Conservation (phyloP, 2,888 invertebrate genomes). For the Odontothrips loti region DNA sequence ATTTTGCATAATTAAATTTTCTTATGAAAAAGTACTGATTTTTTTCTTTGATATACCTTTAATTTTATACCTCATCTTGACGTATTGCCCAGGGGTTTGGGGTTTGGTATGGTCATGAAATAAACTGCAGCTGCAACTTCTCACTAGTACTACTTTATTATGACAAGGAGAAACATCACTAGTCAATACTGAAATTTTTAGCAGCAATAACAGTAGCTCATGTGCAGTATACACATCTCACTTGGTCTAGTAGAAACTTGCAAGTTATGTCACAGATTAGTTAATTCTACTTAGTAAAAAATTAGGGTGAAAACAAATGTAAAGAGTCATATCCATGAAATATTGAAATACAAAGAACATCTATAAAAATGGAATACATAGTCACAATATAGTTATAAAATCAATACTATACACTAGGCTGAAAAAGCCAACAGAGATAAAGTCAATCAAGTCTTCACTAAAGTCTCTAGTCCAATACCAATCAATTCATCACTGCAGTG, state of each 20-base stretch:
- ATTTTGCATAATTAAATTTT: too few relatives aligned
- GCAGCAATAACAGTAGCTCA: background rate
- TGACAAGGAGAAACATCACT: slow-evolving; percentile 1
- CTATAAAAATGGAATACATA: background rate
- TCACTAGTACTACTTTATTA: background rate
- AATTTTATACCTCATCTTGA: too few relatives aligned
- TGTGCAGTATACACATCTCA: background rate
- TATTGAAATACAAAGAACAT: background rate
- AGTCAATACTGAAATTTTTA: background rate
- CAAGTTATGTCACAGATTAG: background rate
- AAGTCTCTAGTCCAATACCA: too few relatives aligned
- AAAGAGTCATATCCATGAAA: background rate
- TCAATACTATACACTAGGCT: background rate
- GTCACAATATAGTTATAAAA: background rate
- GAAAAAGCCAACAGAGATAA: background rate
- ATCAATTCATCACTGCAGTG: too few relatives aligned
- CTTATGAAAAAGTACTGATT: too few relatives aligned
- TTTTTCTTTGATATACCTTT: too few relatives aligned
- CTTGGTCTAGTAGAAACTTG: background rate
- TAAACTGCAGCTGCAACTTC: background rate
- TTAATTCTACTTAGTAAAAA: background rate
- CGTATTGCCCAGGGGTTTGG: too few relatives aligned
- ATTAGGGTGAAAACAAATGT: background rate
- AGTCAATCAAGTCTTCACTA: background rate
- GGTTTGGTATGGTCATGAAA: too few relatives aligned